Percentiles rank a stretch among this genome's conserved stretches.
Evolutionary conservation across 2,888 invertebrate species (phyloP).

Genomic region (Ischnus inquisitorius): DNA sequence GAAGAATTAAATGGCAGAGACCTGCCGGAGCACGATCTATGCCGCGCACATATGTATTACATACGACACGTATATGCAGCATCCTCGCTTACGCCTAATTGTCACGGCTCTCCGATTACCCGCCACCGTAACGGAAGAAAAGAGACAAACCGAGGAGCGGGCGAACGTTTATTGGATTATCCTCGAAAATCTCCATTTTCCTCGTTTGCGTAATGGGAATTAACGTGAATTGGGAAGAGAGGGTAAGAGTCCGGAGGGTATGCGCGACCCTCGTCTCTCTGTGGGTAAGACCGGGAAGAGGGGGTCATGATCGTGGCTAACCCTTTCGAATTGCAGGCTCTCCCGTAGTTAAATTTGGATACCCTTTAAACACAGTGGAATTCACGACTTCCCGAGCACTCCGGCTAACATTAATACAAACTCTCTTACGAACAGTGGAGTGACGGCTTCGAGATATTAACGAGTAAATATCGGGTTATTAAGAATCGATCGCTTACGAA

Average conservation of each 20-base stretch:
- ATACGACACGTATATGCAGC: not conserved
- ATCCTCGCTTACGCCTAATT: conserved; percentile 42
- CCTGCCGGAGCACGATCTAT: not conserved
- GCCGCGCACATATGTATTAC: not conserved
- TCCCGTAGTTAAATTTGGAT: conserved; percentile 35
- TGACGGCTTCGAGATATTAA: not conserved
- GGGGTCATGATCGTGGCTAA: conserved; percentile 34
- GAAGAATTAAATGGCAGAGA: conserved; percentile 35
- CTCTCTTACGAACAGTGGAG: not conserved
- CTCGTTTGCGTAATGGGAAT: conserved; percentile 68
- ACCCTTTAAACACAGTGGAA: conserved; percentile 45
- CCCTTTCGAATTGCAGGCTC: conserved; percentile 40
- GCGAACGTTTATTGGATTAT: conserved; percentile 67
- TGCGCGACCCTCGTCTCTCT: conserved; percentile 34
- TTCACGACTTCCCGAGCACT: not conserved
- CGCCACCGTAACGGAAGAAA: conserved; percentile 36
- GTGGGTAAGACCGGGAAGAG: conserved; percentile 16
- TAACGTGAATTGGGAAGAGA: conserved; percentile 49
- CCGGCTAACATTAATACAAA: conserved; percentile 27
- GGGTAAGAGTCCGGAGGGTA: conserved; percentile 34
- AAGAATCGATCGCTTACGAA: not conserved
- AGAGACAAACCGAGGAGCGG: conserved; percentile 9
- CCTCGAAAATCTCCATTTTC: conserved; percentile 65
- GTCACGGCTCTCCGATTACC: conserved; percentile 46
- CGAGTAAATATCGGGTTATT: not conserved